Evolutionary conservation across 30 jellyfish, hydroid and myxozoan genomes (phyloP).

Genomic region (Nemopilema nomurai): DNA sequence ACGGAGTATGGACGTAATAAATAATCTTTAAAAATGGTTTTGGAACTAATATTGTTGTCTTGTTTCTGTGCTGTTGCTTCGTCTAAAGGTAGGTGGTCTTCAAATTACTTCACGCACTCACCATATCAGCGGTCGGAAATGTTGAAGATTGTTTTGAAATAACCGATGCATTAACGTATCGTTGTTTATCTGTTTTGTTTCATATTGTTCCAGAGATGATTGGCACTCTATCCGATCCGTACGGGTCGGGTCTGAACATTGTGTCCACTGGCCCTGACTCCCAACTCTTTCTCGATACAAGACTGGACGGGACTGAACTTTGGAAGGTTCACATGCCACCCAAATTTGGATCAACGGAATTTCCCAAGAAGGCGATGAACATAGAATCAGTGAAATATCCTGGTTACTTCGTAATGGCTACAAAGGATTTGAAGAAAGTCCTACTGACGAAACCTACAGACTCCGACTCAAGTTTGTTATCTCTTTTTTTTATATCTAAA

Average conservation of each 20-base stretch:
- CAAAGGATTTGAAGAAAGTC: slow-evolving; percentile 24
- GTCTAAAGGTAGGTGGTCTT: background rate
- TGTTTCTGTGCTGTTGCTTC: background rate
- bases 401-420: slow-evolving; percentile 44
- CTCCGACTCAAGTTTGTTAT: slow-evolving; percentile 33
- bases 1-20: background rate
- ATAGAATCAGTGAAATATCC: slow-evolving; percentile 59
- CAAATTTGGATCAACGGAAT: slow-evolving; percentile 29
- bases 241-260: slow-evolving; percentile 13
- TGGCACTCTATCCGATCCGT: slow-evolving; percentile 24
- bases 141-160: too few species aligned
- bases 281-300: background rate
- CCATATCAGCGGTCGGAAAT: too few species aligned
- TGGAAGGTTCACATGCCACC: slow-evolving; percentile 46
- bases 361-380: slow-evolving; percentile 25
- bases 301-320: slow-evolving; percentile 13
- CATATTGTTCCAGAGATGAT: background rate
- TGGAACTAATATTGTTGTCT: background rate
- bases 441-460: slow-evolving; percentile 36
- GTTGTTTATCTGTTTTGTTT: background rate
- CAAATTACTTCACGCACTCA: background rate
- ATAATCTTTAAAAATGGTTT: background rate
- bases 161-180: background rate
- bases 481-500: background rate
- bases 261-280: slow-evolving; percentile 20